Evolutionary conservation across 1,140 invertebrate species (phyloP).

Genomic region (Lordiphosa clarofinis): DNA sequence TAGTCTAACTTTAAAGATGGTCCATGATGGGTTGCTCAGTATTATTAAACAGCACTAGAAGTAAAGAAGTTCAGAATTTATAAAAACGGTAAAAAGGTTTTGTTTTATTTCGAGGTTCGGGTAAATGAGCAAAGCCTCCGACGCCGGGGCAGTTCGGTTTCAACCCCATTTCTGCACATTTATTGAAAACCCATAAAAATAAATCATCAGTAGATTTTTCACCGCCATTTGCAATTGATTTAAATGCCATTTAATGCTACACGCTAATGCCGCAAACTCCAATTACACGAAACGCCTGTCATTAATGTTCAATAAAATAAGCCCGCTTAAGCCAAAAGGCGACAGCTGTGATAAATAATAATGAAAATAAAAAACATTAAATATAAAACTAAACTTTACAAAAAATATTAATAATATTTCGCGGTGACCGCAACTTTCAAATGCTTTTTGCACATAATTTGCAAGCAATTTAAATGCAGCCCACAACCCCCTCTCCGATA

Average conservation of each 20-base stretch:
- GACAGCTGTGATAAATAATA: constrained; percentile 50
- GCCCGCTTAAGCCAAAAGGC: constrained; percentile 31
- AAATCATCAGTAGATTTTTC: neutral
- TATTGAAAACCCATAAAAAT: neutral
- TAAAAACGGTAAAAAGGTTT: too few relatives aligned
- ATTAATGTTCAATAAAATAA: constrained; percentile 33
- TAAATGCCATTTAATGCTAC: constrained; percentile 34
- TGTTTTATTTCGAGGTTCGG: too few relatives aligned
- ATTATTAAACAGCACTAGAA: too few relatives aligned
- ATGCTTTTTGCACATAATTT: constrained; percentile 70
- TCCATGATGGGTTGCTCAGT: too few relatives aligned
- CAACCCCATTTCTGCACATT: too few relatives aligned
- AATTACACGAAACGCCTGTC: constrained; percentile 44
- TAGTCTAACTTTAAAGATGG: too few relatives aligned
- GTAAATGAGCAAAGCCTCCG: too few relatives aligned
- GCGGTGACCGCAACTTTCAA: constrained; percentile 53
- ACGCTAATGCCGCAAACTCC: constrained; percentile 45
- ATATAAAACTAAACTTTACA: constrained; percentile 1
- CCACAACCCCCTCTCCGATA: constrained; percentile 6
- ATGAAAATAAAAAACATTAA: constrained; percentile 7
- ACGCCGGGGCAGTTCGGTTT: too few relatives aligned
- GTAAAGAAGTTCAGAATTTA: too few relatives aligned
- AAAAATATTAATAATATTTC: constrained; percentile 56
- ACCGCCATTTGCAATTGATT: constrained; percentile 47
- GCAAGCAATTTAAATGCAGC: constrained; percentile 61